Base-by-base conservation (phyloP, 1,140 invertebrate genomes). In the Heliothis virescens region DNA sequence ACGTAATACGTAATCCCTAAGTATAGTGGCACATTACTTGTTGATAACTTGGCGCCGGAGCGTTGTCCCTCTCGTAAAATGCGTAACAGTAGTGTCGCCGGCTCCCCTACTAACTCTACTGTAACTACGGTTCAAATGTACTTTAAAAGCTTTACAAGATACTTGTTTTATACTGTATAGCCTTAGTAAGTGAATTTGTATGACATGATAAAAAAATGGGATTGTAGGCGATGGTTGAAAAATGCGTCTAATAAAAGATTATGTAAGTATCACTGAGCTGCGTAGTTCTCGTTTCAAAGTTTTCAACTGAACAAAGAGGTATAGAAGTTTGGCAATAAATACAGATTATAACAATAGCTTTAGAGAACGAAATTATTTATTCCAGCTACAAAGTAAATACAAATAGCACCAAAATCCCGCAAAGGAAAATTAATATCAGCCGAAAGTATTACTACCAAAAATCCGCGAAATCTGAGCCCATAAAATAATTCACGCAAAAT, bases 401-500 rank as follows among this genome's bases (percentile, higher is more conserved):
- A 67, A 48, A 67, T 21, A 48, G 29, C 4, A 34, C 29, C 10
- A 62, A 63, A 48, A 47, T 12, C n/a, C 16, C 41, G 10, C 41
- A 48, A 67, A 50, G 47, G 63, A 67, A 67, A 48, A 67, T 13
- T 48, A 18, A 67, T 48, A 48, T 48, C 16, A 48, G 9, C 41
- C 13, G 63, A 21, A 47, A 48, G 41, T 34, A 67, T 11, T 67
- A 67, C 48, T n/a, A 65, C 62, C 60, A 9, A 48, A 65, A 65
- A 65, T 65, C 41, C 16, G 62, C 41, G 62, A 65, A 48, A 48
- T 16, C 41, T 3, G 47, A 16, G 34, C 62, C 62, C 62, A 65
- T 65, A 21, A 67, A 53, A 52, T 71, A 71, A 71, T 53, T 71
- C 67, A 29, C 26, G 12, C 16, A 26, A 29, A 18, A 53, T 53